A percentile compares a stretch with the other conserved stretches of the same genome.
Conservation (phyloP, 2,888 invertebrate genomes). For the Norana najaformis region DNA sequence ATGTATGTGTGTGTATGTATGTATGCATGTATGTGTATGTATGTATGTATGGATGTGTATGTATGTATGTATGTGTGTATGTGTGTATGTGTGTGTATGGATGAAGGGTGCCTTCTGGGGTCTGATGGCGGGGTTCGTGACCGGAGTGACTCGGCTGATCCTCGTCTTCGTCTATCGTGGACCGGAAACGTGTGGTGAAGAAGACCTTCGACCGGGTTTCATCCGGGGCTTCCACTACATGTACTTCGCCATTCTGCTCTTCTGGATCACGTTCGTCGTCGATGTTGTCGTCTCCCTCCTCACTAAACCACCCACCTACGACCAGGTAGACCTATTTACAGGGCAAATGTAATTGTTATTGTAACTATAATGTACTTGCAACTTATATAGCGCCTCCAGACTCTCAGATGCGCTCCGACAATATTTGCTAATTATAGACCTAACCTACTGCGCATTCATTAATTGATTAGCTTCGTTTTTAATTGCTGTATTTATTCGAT, state of each 20-base stretch:
- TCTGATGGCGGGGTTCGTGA: slow-evolving; percentile 62
- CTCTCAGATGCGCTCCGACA: too few relatives aligned
- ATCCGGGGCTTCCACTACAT: slow-evolving; percentile 44
- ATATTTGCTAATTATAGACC: too few relatives aligned
- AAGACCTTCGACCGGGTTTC: slow-evolving; percentile 57
- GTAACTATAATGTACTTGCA: too few relatives aligned
- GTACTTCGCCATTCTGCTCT: slow-evolving; percentile 44
- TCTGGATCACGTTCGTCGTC: slow-evolving; percentile 39
- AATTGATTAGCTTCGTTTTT: too few relatives aligned
- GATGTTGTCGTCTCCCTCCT: slow-evolving; percentile 37
- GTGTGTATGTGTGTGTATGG: not conserved
- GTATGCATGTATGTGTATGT: too few relatives aligned
- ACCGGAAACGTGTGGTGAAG: slow-evolving; percentile 55
- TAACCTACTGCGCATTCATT: too few relatives aligned
- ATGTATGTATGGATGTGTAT: too few relatives aligned
- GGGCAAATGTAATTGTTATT: not conserved
- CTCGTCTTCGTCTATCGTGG: slow-evolving; percentile 60
- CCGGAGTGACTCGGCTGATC: slow-evolving; percentile 62
- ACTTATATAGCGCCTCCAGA: too few relatives aligned
- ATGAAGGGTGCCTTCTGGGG: slow-evolving; percentile 64
- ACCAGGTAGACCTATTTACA: slow-evolving; percentile 17
- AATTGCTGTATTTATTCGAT: too few relatives aligned
- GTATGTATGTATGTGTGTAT: not conserved
- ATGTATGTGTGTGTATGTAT: too few relatives aligned
- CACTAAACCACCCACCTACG: slow-evolving; percentile 39